A percentile compares a stretch with the other conserved stretches of the same genome.
Evolutionary conservation across 1,140 invertebrate genomes (phyloP).

Genomic region (Cydia pomonella): DNA sequence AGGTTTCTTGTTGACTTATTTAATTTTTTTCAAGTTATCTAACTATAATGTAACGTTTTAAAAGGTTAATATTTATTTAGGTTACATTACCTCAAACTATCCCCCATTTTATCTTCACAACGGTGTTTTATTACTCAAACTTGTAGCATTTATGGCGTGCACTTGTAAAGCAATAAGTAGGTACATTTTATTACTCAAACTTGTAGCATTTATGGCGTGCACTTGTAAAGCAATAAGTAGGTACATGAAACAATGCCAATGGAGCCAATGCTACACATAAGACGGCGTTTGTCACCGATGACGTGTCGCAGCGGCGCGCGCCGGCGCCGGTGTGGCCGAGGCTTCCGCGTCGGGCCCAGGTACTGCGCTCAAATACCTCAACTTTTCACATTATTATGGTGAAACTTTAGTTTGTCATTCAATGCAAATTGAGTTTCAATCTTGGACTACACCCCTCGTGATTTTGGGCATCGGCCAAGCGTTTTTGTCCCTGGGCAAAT

Average conservation of each 20-base stretch:
- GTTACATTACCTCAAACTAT: background rate
- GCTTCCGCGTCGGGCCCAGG: constrained; percentile 41
- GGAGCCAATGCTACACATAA: background rate
- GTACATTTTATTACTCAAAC: background rate
- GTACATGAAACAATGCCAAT: constrained; percentile 14
- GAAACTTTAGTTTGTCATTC: background rate
- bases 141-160: background rate
- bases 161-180: constrained; percentile 1
- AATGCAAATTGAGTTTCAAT: background rate
- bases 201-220: background rate
- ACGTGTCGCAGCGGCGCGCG: constrained; percentile 24
- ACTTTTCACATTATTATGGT: constrained; percentile 18
- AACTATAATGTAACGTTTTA: too few species aligned
- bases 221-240: constrained; percentile 1
- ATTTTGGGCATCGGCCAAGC: too few species aligned
- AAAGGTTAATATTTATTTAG: background rate
- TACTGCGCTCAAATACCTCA: constrained; percentile 32
- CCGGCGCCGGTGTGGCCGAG: constrained; percentile 79
- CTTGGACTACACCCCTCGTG: background rate
- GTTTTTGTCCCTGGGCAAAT: too few species aligned
- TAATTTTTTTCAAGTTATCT: too few species aligned
- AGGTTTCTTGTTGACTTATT: too few species aligned
- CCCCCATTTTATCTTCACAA: background rate
- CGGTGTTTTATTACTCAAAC: background rate
- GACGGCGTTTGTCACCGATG: constrained; percentile 1